These are phyloP conservation scores for Tonatia bakeri DNA, from an alignment of 2,113 vertebrate genomes.

Conservation along the genomic window DNA sequence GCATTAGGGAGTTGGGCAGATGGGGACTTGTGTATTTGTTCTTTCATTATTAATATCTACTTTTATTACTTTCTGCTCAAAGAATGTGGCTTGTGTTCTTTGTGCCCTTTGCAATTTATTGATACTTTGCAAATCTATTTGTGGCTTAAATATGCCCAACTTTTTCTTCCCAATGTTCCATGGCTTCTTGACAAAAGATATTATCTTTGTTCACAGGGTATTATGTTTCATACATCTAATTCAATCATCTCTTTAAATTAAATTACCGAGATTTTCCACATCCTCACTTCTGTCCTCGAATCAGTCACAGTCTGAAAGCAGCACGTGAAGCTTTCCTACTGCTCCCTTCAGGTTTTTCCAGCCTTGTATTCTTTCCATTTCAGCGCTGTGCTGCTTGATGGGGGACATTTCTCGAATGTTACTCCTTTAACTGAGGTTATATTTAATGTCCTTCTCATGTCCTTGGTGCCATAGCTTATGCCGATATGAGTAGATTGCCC, in stretches of 20 bases:
- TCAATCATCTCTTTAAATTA: background rate
- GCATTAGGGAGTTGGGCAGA: background rate
- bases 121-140: background rate
- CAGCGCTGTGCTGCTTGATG: background rate
- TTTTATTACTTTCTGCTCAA: slow-evolving; percentile 19
- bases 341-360: background rate
- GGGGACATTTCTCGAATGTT: accelerated
- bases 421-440: background rate
- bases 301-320: background rate
- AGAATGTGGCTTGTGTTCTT: background rate
- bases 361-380: background rate
- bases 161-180: background rate
- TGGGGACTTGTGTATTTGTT: background rate
- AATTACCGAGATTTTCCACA: background rate
- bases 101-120: background rate
- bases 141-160: background rate
- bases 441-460: background rate
- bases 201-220: background rate
- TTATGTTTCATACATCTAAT: background rate
- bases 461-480: background rate
- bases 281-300: background rate
- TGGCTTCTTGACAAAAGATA: background rate
- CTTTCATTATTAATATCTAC: background rate
- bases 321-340: background rate
- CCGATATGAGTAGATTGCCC: accelerated